Percentiles rank a stretch among this genome's conserved stretches.
These are phyloP conservation scores for Micropoecilia bifurca DNA, from an alignment of 2,797 vertebrate genomes.

Conservation along the genomic window DNA sequence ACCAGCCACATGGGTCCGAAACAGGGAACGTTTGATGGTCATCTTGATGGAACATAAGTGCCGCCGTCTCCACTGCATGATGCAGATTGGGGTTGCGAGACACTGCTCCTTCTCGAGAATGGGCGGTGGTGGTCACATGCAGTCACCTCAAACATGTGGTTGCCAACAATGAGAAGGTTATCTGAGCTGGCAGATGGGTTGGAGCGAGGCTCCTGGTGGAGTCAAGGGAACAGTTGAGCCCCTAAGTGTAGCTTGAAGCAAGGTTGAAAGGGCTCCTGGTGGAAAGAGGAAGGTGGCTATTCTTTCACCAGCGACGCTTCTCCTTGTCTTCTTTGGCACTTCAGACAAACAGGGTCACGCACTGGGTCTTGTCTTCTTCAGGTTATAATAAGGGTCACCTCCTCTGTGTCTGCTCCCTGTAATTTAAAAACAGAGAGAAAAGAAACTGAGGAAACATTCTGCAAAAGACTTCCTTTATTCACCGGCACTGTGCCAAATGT, in stretches of 20 bases:
- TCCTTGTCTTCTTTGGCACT: conserved; percentile 65
- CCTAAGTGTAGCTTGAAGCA: conserved; percentile 39
- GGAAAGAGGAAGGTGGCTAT: conserved; percentile 49
- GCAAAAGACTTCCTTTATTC: conserved; percentile 27
- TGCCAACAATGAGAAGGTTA: conserved; percentile 72
- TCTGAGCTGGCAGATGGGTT: conserved; percentile 69
- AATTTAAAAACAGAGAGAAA: conserved; percentile 71
- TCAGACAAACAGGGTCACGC: conserved; percentile 65
- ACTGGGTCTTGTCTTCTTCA: conserved; percentile 64
- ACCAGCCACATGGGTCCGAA: conserved; percentile 92
- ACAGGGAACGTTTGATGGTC: conserved; percentile 91
- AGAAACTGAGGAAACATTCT: conserved; percentile 50
- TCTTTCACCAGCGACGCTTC: conserved; percentile 57
- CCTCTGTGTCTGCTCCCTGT: conserved; percentile 61
- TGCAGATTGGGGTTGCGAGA: conserved; percentile 73
- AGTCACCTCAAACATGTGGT: conserved; percentile 81
- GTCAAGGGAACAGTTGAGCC: conserved; percentile 50
- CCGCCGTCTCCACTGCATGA: conserved; percentile 98
- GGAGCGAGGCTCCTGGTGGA: conserved; percentile 59
- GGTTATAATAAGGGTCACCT: conserved; percentile 62
- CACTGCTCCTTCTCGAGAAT: conserved; percentile 70
- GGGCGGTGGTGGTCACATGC: conserved; percentile 67
- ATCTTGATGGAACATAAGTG: conserved; percentile 97
- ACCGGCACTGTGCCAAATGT: conserved; percentile 25
- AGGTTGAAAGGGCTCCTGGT: conserved; percentile 42